Base-by-base conservation (phyloP, 2,888 invertebrate species). In the Leptothorax acervorum region DNA sequence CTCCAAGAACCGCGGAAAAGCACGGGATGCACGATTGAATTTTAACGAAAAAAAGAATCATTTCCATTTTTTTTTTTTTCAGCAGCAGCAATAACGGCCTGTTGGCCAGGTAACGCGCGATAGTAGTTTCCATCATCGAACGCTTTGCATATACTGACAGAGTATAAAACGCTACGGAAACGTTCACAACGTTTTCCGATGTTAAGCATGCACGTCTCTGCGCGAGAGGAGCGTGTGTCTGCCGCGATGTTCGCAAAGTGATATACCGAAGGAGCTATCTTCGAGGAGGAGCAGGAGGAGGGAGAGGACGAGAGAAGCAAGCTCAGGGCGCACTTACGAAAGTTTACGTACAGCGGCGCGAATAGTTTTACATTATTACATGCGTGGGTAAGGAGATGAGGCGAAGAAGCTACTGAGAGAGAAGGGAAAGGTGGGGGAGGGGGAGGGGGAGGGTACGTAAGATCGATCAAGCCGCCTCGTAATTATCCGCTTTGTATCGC, bases 401-500 rank as follows among this genome's bases (percentile, higher is more conserved):
- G 68, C 73, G 87, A 18, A 48, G 75, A 12, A 68, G 66, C 31
- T 51, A 48, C 45, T 9, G 18, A 9, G 48, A 9, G 48, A 11
- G 4, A 45, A 35, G 12, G 18, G 35, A 42, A 11, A 4, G 28
- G 11, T 1, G 2, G 31, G 2, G 28, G 15, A 4, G 42, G 28
- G 3, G 6, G 8, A 3, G 51, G 23, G 5, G 5, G 2, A 45
- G 31, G 23, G 45, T 8, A 79, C 35, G 70, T 79, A 79, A 79
- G 79, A 79, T 79, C 79, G 79, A 79, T 79, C 79, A 79, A 51
- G 79, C 71, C 71, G 78, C 57, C 78, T 78, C 85, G 85, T 88
- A 87, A 88, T 76, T 88, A 88, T 87, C 86, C 82, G 86, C 87
- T 88, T 84, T 82, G 87, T 86, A 82, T 75, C 81, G 85, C 84